Base-by-base conservation (phyloP, 1,140 invertebrate genomes). In the Steinernema khuongi region DNA sequence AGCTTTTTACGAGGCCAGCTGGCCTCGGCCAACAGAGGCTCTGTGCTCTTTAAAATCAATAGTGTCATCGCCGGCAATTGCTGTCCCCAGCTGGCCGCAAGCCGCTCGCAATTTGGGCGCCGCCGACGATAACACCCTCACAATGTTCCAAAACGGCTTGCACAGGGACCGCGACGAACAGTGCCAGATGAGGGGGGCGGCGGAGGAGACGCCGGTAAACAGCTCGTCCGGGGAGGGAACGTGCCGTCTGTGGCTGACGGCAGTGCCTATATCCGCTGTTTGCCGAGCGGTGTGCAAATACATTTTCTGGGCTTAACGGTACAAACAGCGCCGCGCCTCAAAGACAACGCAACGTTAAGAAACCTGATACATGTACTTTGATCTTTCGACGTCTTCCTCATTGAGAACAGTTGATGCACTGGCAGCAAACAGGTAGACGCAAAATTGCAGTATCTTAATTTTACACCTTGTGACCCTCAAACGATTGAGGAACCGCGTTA, bases 21-120 rank as follows among this genome's bases (percentile, higher is more conserved):
- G 22, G 26, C 50, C n/a, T 14, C 7, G 14, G 4, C 50, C 11
- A 7, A 60, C 50, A 60, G 50, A 60, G 50, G 50, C 50, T 2
- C 50, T 17, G 14, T 60, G 50, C 50, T 60, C 50, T 60, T 60
- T 60, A 60, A 60, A 60, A 60, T 60, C 50, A 60, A 60, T 60
- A 60, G 50, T 60, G 50, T 60, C 50, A 60, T 60, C 50, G 50
- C 50, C 14, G 26, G 50, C 50, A 60, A 41, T 11, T 26, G 50
- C 50, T 60, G 50, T 60, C 50, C 36, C 50, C 50, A 60, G 50
- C 50, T 60, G 50, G 50, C 22, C 50, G 14, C 26, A 11, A 22
- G 11, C 50, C 50, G 4, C 22, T 26, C 14, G 11, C 50, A 60
- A 60, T 14, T 60, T 60, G 4, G 50, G 50, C 50, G 7, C 11